Percentiles rank a stretch among this genome's conserved stretches.
These are phyloP conservation scores for Drosophila carrolli DNA, from an alignment of 1,140 invertebrate species.

Conservation along the genomic window DNA sequence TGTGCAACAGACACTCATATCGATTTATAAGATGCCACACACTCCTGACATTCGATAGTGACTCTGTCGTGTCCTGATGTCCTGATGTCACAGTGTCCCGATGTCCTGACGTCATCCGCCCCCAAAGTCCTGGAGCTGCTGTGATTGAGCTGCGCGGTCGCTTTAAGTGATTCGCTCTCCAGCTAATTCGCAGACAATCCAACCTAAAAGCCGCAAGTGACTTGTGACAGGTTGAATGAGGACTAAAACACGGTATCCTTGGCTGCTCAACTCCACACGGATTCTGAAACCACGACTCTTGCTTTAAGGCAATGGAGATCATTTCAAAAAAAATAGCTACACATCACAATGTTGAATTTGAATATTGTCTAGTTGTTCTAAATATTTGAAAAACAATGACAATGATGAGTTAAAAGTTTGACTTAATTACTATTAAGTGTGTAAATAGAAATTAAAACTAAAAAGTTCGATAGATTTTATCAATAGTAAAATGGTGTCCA, in stretches of 20 bases:
- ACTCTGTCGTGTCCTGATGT: slow-evolving; percentile 43
- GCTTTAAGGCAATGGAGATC: no score
- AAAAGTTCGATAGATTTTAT: no score
- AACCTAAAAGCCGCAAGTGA: slow-evolving; percentile 43
- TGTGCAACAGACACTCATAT: slow-evolving; percentile 73
- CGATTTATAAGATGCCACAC: slow-evolving; percentile 77
- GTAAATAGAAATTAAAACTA: no score
- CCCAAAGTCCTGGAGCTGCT: background rate
- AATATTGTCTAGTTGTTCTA: no score
- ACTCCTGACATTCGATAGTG: slow-evolving; percentile 65
- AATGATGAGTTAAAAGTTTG: no score
- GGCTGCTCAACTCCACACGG: no score
- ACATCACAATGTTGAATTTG: no score
- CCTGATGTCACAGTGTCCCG: slow-evolving; percentile 13
- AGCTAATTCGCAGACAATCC: slow-evolving; percentile 69
- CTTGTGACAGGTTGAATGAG: slow-evolving; percentile 36
- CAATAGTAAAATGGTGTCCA: no score
- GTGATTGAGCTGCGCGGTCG: slow-evolving; percentile 62
- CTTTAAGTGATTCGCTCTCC: slow-evolving; percentile 73
- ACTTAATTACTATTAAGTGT: no score
- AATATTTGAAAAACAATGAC: no score
- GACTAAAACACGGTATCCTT: background rate
- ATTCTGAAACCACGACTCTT: no score
- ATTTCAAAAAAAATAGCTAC: no score
- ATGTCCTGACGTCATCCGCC: slow-evolving; percentile 11